phyloP scores from a whole-genome alignment of 2,797 vertebrate species.

The Danio tinwini region DNA sequence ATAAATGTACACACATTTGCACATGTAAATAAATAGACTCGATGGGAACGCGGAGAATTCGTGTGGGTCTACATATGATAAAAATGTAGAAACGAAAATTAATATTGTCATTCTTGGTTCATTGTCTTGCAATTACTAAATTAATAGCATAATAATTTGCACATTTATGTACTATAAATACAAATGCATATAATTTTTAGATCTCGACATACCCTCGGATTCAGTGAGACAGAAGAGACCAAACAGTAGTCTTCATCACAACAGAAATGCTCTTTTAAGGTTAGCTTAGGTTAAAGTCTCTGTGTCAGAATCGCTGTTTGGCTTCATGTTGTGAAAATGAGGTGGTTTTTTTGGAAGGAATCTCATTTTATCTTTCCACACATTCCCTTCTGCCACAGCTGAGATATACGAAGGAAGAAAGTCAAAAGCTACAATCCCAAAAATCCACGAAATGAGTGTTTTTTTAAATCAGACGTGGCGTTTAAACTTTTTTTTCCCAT shows the following conservation, averaged over 20 bases:
- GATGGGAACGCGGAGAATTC: too few species aligned
- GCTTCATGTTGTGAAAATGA: constrained; percentile 46
- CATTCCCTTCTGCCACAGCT: constrained; percentile 53
- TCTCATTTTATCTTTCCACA: constrained; percentile 45
- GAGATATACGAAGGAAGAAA: constrained; percentile 35
- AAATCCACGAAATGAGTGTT: neutral
- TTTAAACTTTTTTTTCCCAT: constrained; percentile 4
- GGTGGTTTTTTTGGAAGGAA: constrained; percentile 41
- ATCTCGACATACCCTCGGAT: neutral
- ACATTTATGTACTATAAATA: too few species aligned
- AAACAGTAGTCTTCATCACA: neutral
- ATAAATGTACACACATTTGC: too few species aligned
- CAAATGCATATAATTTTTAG: too few species aligned
- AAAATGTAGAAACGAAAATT: too few species aligned
- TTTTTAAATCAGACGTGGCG: neutral
- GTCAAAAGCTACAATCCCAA: constrained; percentile 22
- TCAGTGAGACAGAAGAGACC: neutral
- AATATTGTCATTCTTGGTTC: too few species aligned
- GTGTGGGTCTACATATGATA: too few species aligned
- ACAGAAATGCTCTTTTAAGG: constrained; percentile 17
- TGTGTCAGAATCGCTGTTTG: constrained; percentile 37
- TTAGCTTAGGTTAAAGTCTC: constrained; percentile 27
- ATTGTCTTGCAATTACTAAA: too few species aligned
- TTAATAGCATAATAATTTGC: too few species aligned
- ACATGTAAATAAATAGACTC: too few species aligned